Percentiles rank a stretch among this genome's conserved stretches.
These are phyloP conservation scores for Brachypalpus laphriformis DNA, from an alignment of 2,888 invertebrate species.

Conservation along the genomic window DNA sequence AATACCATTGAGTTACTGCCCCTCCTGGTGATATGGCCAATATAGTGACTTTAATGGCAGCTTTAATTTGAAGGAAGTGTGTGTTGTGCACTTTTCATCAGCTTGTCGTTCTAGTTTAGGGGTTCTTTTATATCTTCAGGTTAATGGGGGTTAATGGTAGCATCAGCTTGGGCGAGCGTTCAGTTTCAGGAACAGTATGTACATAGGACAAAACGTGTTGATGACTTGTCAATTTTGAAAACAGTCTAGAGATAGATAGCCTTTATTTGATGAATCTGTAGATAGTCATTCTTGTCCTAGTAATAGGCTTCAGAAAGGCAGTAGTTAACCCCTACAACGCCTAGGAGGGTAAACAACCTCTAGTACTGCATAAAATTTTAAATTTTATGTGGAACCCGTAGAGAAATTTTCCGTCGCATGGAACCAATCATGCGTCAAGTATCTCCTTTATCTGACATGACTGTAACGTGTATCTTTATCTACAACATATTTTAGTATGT, in stretches of 20 bases:
- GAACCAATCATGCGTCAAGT: neutral
- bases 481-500: neutral
- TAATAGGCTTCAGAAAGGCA: no score
- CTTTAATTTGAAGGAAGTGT: neutral
- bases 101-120: neutral
- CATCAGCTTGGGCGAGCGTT: no score
- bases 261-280: no score
- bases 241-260: no score
- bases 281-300: no score
- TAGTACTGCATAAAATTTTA: neutral
- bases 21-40: slow-evolving; percentile 24
- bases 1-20: neutral
- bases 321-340: no score
- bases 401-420: no score
- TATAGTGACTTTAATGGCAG: slow-evolving; percentile 1
- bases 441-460: neutral
- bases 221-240: no score
- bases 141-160: no score
- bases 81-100: neutral
- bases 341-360: no score
- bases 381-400: neutral
- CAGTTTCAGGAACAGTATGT: no score
- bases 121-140: neutral
- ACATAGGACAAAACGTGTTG: no score
- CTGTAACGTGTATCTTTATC: neutral